Evolutionary conservation across 2,888 invertebrate genomes (phyloP).

Genomic region (Anodontia alba): DNA sequence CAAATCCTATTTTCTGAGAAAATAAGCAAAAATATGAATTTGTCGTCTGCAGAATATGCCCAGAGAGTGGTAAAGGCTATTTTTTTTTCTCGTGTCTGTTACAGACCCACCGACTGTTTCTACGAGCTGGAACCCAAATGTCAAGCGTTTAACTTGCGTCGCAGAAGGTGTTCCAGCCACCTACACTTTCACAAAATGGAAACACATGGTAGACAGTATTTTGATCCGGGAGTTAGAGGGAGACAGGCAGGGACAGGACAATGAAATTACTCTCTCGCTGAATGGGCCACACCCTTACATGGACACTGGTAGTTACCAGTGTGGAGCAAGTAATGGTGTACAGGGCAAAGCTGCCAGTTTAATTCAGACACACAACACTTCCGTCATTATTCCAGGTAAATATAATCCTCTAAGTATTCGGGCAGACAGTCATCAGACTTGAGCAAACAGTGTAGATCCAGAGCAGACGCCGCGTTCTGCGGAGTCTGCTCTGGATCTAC

Average conservation of each 20-base stretch:
- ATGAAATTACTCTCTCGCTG: not conserved
- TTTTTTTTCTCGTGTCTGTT: too few relatives aligned
- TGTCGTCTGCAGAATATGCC: too few relatives aligned
- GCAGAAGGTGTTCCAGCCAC: not conserved
- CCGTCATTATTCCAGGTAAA: not conserved
- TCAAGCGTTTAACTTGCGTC: not conserved
- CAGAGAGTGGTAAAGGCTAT: too few relatives aligned
- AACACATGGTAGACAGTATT: not conserved
- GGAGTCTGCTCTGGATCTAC: too few relatives aligned
- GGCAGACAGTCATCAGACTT: too few relatives aligned
- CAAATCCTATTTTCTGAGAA: too few relatives aligned
- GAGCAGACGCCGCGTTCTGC: too few relatives aligned
- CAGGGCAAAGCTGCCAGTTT: not conserved
- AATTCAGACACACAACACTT: not conserved
- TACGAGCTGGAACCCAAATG: not conserved
- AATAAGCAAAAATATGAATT: too few relatives aligned
- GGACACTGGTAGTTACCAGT: not conserved
- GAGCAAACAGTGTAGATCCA: too few relatives aligned
- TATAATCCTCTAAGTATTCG: too few relatives aligned
- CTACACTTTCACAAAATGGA: not conserved
- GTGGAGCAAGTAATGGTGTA: not conserved
- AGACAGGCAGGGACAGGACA: not conserved
- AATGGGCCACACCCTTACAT: not conserved
- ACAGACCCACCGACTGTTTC: not conserved
- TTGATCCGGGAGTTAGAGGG: not conserved